Evolutionary conservation across 2,888 invertebrate species (phyloP).

Genomic region (Ichneumon xanthorius): DNA sequence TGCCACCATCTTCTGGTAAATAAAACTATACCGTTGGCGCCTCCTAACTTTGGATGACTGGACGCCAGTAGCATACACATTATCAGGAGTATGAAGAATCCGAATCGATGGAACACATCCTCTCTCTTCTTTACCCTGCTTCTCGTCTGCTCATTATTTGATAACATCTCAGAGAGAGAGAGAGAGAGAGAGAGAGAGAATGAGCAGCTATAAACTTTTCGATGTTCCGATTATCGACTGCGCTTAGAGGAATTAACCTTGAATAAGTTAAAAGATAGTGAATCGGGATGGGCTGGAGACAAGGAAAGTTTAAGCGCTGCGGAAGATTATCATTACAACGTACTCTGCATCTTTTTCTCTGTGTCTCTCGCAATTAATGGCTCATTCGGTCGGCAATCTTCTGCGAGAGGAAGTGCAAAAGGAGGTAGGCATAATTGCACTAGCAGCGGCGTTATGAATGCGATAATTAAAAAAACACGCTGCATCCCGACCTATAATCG

Average conservation of each 20-base stretch:
- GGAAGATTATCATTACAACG: background rate
- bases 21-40: slow-evolving; percentile 76
- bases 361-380: background rate
- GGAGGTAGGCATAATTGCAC: slow-evolving; percentile 42
- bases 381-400: slow-evolving; percentile 20
- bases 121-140: slow-evolving; percentile 45
- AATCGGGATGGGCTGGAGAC: background rate
- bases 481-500: slow-evolving; percentile 5
- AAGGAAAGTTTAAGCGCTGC: background rate
- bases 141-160: slow-evolving; percentile 26
- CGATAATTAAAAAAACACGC: slow-evolving; percentile 4
- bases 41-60: slow-evolving; percentile 79
- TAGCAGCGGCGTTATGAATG: slow-evolving; percentile 29
- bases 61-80: slow-evolving; percentile 81
- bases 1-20: background rate
- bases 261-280: slow-evolving; percentile 25
- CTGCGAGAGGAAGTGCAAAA: slow-evolving; percentile 51
- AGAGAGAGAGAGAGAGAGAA: background rate
- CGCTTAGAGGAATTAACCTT: slow-evolving; percentile 35
- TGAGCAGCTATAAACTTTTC: background rate
- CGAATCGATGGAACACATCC: slow-evolving; percentile 75
- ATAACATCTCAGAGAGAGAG: slow-evolving; percentile 3
- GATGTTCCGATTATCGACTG: background rate
- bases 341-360: background rate
- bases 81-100: slow-evolving; percentile 81